Base-by-base conservation (phyloP, 1,140 invertebrate genomes). In the Homalodisca vitripennis region DNA sequence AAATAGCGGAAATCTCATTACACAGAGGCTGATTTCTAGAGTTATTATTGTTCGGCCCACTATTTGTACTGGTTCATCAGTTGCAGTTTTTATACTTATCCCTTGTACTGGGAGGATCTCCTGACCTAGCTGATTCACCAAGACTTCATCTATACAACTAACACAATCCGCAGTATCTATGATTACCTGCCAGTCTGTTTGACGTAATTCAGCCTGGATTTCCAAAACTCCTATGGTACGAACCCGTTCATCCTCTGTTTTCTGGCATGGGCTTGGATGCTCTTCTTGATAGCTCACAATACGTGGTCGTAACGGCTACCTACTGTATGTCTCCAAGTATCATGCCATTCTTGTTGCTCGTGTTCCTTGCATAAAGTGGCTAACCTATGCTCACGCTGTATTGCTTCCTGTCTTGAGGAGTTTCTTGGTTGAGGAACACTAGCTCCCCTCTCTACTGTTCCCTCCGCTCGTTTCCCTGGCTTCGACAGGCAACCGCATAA, bases 81-180 rank as follows among this genome's bases (percentile, higher is more conserved):
- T 53, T 14, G 48, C 48, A 3, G 48, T 53, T 22, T 22, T 53
- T 20, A 53, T 53, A 22, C 20, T 22, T 3, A 53, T 20, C 20
- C 20, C 20, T 12, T 22, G 20, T 22, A 53, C 48, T 6, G 3
- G 6, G 6, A 53, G 6, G 10, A 17, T 22, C 6, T 22, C 22
- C 20, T 22, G 12, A 3, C 48, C 48, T 12, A 12, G 12, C 20
- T 53, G 48, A 17, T 17, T 41, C 17, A 60, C 24, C 55, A 60
- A 30, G 6, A 22, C 29, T 24, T 60, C 55, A 60, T 60, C 55
- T 14, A 60, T 60, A 30, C 55, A 60, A 30, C 55, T 60, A 10
- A 60, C 55, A 24, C 55, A 60, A 22, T 22, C 55, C 29, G 22
- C 55, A 26, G 55, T 60, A 24, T 60, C 55, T 24, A 60, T 22